A percentile compares a stretch with the other conserved stretches of the same genome.
Evolutionary conservation across 2,113 vertebrate species (phyloP).

Genomic region (Andinoacara biseriatus): DNA sequence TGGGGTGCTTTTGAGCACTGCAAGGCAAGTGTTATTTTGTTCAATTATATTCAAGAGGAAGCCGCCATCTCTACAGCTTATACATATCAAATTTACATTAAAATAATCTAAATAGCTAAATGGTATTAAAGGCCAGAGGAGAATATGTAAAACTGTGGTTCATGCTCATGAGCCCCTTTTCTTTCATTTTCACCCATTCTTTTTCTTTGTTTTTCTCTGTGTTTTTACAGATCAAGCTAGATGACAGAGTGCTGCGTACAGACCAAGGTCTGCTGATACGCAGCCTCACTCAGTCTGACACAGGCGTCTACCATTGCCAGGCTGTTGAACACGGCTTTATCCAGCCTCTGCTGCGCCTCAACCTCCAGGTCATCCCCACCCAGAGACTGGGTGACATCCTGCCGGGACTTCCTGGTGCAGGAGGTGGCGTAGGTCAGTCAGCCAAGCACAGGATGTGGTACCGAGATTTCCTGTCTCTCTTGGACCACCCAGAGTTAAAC

Average conservation of each 20-base stretch:
- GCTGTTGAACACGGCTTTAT: conserved; percentile 96
- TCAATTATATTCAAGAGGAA: background rate
- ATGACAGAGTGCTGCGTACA: conserved; percentile 87
- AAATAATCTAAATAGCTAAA: too few relatives aligned
- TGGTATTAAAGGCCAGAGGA: too few relatives aligned
- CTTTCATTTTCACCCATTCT: background rate
- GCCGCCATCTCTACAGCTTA: background rate
- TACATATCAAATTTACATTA: too few relatives aligned
- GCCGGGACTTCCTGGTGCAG: conserved; percentile 70
- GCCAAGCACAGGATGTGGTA: conserved; percentile 95
- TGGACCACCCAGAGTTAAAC: conserved; percentile 97
- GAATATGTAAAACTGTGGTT: background rate
- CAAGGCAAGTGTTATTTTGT: background rate
- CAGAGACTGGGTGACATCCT: conserved; percentile 92
- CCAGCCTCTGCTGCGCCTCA: conserved; percentile 92
- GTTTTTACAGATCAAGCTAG: conserved; percentile 84
- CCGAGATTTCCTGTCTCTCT: conserved; percentile 93
- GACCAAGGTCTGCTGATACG: conserved; percentile 93
- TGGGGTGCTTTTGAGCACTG: background rate
- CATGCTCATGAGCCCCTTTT: background rate
- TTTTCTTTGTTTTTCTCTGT: conserved; percentile 11
- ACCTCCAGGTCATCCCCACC: conserved; percentile 91
- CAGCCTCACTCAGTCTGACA: conserved; percentile 86
- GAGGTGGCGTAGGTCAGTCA: conserved; percentile 67
- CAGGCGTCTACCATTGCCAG: conserved; percentile 90